Conservation (phyloP, 2,113 vertebrate species). For the Lepus europaeus region DNA sequence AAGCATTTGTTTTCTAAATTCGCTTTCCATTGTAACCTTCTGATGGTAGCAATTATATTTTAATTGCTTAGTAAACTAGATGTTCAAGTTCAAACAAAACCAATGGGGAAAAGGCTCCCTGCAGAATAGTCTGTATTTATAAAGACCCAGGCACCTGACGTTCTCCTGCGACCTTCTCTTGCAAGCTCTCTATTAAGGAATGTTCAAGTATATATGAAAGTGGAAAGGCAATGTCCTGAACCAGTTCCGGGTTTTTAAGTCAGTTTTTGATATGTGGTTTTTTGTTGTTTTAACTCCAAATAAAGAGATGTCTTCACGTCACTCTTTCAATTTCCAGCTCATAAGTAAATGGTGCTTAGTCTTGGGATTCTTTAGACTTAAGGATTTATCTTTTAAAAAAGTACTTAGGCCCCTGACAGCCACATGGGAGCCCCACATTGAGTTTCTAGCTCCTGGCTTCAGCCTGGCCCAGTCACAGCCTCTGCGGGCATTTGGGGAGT, state of each 20-base stretch:
- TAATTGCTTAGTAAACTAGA: slow-evolving; percentile 70
- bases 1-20: slow-evolving; percentile 29
- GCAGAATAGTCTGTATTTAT: slow-evolving; percentile 29
- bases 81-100: slow-evolving; percentile 50
- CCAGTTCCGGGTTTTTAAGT: slow-evolving; percentile 34
- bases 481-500: no score
- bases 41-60: slow-evolving; percentile 55
- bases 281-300: neutral
- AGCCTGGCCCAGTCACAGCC: no score
- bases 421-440: no score
- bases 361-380: slow-evolving; percentile 20
- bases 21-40: slow-evolving; percentile 49
- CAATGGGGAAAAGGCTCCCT: slow-evolving; percentile 9
- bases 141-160: slow-evolving; percentile 14
- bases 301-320: neutral
- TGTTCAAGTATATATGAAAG: neutral
- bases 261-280: slow-evolving; percentile 27
- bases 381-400: slow-evolving; percentile 52
- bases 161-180: slow-evolving; percentile 21
- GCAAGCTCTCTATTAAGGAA: slow-evolving; percentile 16
- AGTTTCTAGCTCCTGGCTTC: no score
- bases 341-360: slow-evolving; percentile 45
- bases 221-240: slow-evolving; percentile 28
- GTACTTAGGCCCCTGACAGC: no score
- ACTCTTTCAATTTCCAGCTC: neutral